Base-by-base conservation (phyloP, 2,113 vertebrate species). In the Pyxicephalus adspersus region DNA sequence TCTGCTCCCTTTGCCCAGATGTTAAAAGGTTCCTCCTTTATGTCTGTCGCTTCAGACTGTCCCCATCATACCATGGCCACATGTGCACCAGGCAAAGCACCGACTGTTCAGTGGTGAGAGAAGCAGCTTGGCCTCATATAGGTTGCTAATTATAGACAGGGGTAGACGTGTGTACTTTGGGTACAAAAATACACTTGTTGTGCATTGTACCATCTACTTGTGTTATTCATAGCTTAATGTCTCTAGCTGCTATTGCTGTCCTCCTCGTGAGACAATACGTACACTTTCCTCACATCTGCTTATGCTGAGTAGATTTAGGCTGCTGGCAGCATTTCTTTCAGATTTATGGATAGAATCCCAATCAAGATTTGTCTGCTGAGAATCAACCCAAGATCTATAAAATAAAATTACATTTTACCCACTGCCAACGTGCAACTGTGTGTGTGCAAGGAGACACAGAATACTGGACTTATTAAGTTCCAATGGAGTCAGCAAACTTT, bases 21-120 rank as follows among this genome's bases (percentile, higher is more conserved):
- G 79, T 74, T 73, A 74, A 70, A 72, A 81, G 79, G 68, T 81
- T 81, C 58, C 58, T 81, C 68, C 58, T 81, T 64, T 71, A 64
- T 55, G 78, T 81, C 78, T 81, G 78, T 73, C 58, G 6, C 66
- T 64, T 22, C 63, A 67, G 66, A 72, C 71, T 72, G 77, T 80
- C 77, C 77, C 68, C 58, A 64, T 71, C 64, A 29, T 45, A 55
- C 20, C 11, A 26, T 55, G 78, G 67, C 78, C 78, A 81, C 58
- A 77, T 77, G 58, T 73, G 78, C 77, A 22, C 64, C 57, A 54
- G 28, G 68, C 57, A 51, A 52, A 20, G 19, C 29, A 20, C 61
- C 55, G 50, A 23, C 23, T 64, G 22, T 31, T 65, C 18, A 2
- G 25, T 15, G 75, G 52, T 9, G 52, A 58, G 45, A 19, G 26